Evolutionary conservation across 1,140 invertebrate genomes (phyloP).

Genomic region (Euborellia annulipes): DNA sequence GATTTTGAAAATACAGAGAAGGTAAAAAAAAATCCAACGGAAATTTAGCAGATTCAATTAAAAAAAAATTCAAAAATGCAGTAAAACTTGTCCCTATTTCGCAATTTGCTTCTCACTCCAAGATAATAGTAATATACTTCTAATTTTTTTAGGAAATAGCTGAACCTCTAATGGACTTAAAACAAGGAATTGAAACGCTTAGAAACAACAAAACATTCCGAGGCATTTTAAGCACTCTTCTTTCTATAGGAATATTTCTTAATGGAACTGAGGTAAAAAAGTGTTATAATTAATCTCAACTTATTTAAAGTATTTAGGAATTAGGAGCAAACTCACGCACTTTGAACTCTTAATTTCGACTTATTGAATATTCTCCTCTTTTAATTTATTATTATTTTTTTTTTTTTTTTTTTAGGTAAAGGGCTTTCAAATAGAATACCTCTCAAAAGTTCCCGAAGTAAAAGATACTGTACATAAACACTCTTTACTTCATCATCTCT

Average conservation of each 20-base stretch:
- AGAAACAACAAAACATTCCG: slow-evolving; percentile 88
- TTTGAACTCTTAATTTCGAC: no score
- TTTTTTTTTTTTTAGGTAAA: slow-evolving; percentile 44
- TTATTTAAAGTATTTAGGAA: no score
- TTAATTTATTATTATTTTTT: neutral
- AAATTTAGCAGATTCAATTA: no score
- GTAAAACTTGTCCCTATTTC: no score
- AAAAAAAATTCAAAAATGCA: no score
- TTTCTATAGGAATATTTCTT: slow-evolving; percentile 93
- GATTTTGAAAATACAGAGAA: slow-evolving; percentile 94
- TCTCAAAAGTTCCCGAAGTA: slow-evolving; percentile 95
- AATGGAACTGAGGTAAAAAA: slow-evolving; percentile 74
- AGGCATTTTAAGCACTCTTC: slow-evolving; percentile 78
- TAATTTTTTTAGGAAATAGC: slow-evolving; percentile 69
- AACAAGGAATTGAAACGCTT: slow-evolving; percentile 84
- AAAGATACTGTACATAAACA: slow-evolving; percentile 99
- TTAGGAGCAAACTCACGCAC: no score
- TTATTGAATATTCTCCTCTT: neutral
- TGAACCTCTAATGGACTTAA: slow-evolving; percentile 95
- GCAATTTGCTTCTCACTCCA: no score
- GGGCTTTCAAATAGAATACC: slow-evolving; percentile 96
- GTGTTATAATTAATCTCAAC: slow-evolving; percentile 17
- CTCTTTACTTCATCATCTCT: slow-evolving; percentile 90
- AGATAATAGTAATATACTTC: no score
- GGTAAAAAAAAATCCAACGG: slow-evolving; percentile 38